Evolutionary conservation across 2,797 vertebrate genomes (phyloP).

Genomic region (Anguilla marmorata): DNA sequence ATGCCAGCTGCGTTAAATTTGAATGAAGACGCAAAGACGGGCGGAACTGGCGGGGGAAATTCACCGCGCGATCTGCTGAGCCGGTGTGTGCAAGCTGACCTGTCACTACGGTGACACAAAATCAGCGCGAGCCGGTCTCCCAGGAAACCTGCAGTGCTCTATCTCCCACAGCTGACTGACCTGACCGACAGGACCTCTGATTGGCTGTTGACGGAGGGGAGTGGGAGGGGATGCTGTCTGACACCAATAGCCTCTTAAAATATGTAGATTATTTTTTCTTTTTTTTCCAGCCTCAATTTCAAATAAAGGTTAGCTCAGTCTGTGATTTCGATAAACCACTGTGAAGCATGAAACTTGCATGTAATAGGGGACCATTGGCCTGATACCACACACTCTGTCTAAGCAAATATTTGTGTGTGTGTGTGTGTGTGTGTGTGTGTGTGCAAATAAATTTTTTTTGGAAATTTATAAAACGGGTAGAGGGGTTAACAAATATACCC

Average conservation of each 20-base stretch:
- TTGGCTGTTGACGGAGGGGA: neutral
- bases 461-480: too few relatives aligned
- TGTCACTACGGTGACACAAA: slow-evolving; percentile 18
- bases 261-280: neutral
- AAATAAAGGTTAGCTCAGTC: neutral
- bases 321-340: neutral
- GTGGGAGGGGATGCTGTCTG: neutral
- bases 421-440: too few relatives aligned
- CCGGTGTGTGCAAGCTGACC: slow-evolving; percentile 23
- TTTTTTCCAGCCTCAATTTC: neutral
- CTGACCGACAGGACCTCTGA: neutral
- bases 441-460: neutral
- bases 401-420: neutral
- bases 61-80: slow-evolving; percentile 45
- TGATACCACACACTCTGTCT: neutral
- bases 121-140: slow-evolving; percentile 45
- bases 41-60: slow-evolving; percentile 47
- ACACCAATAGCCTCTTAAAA: neutral
- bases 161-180: neutral
- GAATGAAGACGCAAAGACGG: slow-evolving; percentile 46
- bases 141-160: slow-evolving; percentile 36
- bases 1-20: slow-evolving; percentile 48
- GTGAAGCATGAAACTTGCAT: neutral
- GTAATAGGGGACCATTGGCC: neutral
- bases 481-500: too few relatives aligned